Evolutionary conservation across 2,888 invertebrate species (phyloP), one percentile per base, ranked within the genome.

Genomic region (Rapana venosa): DNA sequence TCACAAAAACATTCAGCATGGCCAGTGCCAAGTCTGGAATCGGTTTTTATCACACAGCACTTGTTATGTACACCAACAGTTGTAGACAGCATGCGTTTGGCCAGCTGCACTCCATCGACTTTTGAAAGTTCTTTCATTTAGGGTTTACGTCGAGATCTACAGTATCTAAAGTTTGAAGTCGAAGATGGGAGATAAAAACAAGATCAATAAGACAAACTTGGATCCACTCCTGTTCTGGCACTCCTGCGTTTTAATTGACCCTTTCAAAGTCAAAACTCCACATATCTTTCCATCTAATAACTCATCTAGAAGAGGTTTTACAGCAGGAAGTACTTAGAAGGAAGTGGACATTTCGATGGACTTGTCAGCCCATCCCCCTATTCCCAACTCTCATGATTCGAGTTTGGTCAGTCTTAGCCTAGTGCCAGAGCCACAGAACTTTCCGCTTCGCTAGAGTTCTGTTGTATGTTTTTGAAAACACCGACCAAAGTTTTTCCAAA

Each of bases 1-100:
- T 90, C 92, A 92, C 91, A 87, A 88, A 89, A 70, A 81, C 47
- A 11, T 15, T 58, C 83, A 90, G 83, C 89, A 83, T 89, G 85
- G 85, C 85, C 89, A 85, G 36, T 11, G 87, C n/a, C n/a, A 47
- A 83, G 81, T 22, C 36, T 47, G 47, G 81, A 83, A 47, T 26
- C 20, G 26, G 22, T 47, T 36, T 77, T 32, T 79, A 47, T 47
- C 47, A 47, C 47, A 47, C 47, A 47, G 47, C 47, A 47, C 47
- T 2, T 47, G 47, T 47, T 5, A 47, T 47, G 47, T 47, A 8
- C 77, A 79, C 15, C 30, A 61, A 20, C 22, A 61, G 20, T 11
- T 15, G 32, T 79, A 2, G 77, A 32, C 17, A 35, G 77, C 77
- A 32, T 32, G 32, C 17, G 32, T 79, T 32, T 32, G 32, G 15